A percentile compares a stretch with the other conserved stretches of the same genome.
These are phyloP conservation scores for Brachylomia viminalis DNA, from an alignment of 2,888 invertebrate species.

Conservation along the genomic window DNA sequence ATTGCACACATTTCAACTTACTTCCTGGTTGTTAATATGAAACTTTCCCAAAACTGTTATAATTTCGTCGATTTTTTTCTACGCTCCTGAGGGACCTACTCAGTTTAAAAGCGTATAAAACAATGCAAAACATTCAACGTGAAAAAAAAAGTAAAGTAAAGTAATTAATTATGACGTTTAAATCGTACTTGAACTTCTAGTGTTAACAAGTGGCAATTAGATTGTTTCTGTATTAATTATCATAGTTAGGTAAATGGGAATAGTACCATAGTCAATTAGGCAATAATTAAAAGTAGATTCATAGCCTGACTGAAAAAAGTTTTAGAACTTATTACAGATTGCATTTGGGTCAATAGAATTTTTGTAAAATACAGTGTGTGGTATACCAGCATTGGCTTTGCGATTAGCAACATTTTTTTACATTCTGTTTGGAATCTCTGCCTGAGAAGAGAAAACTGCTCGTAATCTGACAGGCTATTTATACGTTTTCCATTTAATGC, in stretches of 20 bases:
- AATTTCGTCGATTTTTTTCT: neutral
- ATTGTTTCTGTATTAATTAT: neutral
- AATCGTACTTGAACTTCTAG: neutral
- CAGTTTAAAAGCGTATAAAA: neutral
- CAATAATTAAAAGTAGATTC: too few species aligned
- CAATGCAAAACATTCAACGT: neutral
- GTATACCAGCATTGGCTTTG: neutral
- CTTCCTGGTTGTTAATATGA: neutral
- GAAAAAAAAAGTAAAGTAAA: too few species aligned
- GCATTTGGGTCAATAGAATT: neutral
- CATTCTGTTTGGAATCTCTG: neutral
- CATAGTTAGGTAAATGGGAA: too few species aligned
- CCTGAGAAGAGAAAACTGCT: neutral
- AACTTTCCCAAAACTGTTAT: neutral
- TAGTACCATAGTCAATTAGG: too few species aligned
- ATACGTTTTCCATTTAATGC: conserved; percentile 1
- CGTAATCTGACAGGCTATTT: neutral
- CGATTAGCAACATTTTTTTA: neutral
- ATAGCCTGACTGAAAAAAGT: neutral
- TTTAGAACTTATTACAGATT: neutral
- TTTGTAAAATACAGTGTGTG: neutral
- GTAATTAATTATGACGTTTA: neutral
- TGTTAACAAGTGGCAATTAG: neutral
- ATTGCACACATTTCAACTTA: conserved; percentile 4
- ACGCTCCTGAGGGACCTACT: neutral